A percentile compares a stretch with the other conserved stretches of the same genome.
These are phyloP conservation scores for Frankliniella intonsa DNA, from an alignment of 2,888 invertebrate species.

Conservation along the genomic window DNA sequence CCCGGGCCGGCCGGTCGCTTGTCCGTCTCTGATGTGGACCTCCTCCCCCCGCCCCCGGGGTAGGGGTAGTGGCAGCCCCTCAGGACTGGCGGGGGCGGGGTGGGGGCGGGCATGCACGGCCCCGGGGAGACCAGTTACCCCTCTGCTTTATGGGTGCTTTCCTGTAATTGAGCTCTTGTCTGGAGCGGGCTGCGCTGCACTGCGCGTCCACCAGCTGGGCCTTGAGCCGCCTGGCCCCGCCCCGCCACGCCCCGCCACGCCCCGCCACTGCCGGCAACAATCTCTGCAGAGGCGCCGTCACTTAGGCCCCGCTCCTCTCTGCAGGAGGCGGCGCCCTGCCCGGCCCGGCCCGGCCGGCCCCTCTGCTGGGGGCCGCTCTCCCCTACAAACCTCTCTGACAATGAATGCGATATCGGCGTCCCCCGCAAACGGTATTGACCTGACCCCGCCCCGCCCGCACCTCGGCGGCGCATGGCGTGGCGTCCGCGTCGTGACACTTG, in stretches of 20 bases:
- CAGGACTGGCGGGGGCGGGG: slow-evolving; percentile 21
- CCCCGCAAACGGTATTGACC: neutral
- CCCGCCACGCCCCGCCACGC: neutral
- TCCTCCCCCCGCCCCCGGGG: neutral
- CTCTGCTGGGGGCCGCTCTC: too few species aligned
- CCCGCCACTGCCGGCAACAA: neutral
- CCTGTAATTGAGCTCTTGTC: slow-evolving; percentile 26
- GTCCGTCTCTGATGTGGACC: slow-evolving; percentile 16
- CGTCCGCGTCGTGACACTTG: neutral
- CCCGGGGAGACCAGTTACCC: slow-evolving; percentile 33
- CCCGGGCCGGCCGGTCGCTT: neutral
- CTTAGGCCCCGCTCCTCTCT: neutral
- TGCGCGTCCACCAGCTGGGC: neutral
- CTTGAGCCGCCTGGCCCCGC: neutral
- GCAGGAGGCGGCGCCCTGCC: too few species aligned
- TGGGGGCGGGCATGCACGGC: slow-evolving; percentile 33
- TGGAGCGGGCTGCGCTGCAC: slow-evolving; percentile 1
- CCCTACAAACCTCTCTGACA: neutral
- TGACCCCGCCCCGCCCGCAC: neutral
- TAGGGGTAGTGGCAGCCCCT: too few species aligned
- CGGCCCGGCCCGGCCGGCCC: too few species aligned
- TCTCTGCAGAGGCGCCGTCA: neutral
- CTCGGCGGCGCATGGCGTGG: neutral
- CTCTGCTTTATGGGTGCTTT: slow-evolving; percentile 10
- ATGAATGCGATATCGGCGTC: neutral